These are phyloP conservation scores for Zaprionus lineosus DNA, from an alignment of 2,888 invertebrate species.

Conservation along the genomic window DNA sequence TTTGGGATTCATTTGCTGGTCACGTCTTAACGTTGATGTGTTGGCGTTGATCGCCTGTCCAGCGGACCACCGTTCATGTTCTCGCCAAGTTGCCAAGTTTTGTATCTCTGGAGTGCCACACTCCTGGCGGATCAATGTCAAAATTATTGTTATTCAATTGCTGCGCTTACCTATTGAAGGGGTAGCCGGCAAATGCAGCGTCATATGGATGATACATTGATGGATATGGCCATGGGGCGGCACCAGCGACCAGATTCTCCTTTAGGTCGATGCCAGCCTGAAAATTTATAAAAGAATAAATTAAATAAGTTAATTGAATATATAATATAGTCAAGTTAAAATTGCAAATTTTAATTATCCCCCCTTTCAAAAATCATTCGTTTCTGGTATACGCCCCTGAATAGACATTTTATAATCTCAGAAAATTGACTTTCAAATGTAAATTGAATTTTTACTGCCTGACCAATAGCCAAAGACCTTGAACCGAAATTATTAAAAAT, in stretches of 20 bases:
- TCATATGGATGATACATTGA: conserved; percentile 97
- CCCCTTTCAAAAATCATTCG: too few relatives aligned
- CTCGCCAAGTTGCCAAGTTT: conserved; percentile 27
- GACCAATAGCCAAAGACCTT: conserved; percentile 64
- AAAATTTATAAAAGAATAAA: neutral
- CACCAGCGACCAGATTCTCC: conserved; percentile 92
- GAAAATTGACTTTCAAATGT: neutral
- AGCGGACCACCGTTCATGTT: conserved; percentile 67
- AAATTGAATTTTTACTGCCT: conserved; percentile 24
- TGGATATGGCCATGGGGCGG: conserved; percentile 94
- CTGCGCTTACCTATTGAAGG: conserved; percentile 94
- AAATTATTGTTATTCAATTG: conserved; percentile 27
- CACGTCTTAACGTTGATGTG: conserved; percentile 59
- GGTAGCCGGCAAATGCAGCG: conserved; percentile 95
- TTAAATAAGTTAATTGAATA: neutral
- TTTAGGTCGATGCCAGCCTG: conserved; percentile 94
- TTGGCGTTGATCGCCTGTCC: conserved; percentile 69
- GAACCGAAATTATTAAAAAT: conserved; percentile 77
- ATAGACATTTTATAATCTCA: too few relatives aligned
- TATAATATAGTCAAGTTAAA: too few relatives aligned
- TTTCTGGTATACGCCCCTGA: neutral
- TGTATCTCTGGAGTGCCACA: conserved; percentile 13
- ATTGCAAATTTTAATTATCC: too few relatives aligned
- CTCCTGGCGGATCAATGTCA: conserved; percentile 27
- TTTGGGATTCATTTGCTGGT: conserved; percentile 45